Evolutionary conservation across 2,888 invertebrate species (phyloP).

Genomic region (Ellobium chinense): DNA sequence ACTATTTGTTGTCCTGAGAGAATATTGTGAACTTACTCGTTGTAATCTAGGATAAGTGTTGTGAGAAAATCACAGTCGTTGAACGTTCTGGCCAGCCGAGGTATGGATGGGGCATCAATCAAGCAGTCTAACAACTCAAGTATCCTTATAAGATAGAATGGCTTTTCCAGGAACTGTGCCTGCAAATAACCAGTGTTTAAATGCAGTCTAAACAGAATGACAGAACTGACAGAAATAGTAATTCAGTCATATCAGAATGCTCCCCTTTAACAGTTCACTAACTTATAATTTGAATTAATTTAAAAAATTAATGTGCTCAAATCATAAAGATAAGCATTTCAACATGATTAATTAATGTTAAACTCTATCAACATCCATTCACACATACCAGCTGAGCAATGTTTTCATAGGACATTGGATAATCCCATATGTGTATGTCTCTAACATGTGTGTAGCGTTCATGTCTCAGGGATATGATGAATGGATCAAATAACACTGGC

Average conservation of each 20-base stretch:
- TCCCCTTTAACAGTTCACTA: too few relatives aligned
- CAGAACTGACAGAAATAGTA: too few relatives aligned
- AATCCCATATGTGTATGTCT: conserved; percentile 75
- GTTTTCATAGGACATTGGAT: conserved; percentile 74
- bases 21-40: too few relatives aligned
- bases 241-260: too few relatives aligned
- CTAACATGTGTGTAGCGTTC: conserved; percentile 71
- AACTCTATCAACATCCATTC: too few relatives aligned
- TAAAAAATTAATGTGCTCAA: too few relatives aligned
- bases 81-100: conserved; percentile 60
- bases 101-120: conserved; percentile 64
- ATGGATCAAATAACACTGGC: conserved; percentile 71
- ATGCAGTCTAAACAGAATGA: too few relatives aligned
- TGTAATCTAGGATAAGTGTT: conserved; percentile 75
- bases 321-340: too few relatives aligned
- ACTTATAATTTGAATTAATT: too few relatives aligned
- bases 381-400: conserved; percentile 75
- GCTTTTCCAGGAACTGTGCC: conserved; percentile 74
- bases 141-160: conserved; percentile 68
- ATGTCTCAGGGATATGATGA: conserved; percentile 70
- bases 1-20: too few relatives aligned
- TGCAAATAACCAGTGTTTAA: too few relatives aligned
- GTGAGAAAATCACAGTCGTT: conserved; percentile 65
- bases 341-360: too few relatives aligned
- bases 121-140: conserved; percentile 76